A percentile compares a stretch with the other conserved stretches of the same genome.
Conservation (phyloP, 2,797 vertebrate genomes). For the Spinus pinus region DNA sequence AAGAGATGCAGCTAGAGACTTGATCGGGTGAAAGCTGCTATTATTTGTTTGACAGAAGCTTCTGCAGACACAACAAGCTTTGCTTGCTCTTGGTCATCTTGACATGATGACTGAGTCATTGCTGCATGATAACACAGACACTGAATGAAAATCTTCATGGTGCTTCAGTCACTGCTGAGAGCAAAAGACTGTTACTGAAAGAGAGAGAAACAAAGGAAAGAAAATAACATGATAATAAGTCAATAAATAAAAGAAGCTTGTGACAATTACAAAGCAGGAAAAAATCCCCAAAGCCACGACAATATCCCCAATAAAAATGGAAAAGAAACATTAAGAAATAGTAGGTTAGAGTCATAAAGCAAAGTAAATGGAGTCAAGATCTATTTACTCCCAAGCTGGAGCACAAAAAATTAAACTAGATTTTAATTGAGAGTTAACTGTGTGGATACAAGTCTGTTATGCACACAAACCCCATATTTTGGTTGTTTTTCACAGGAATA, state of each 20-base stretch:
- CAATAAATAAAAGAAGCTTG: background rate
- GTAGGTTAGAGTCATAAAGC: background rate
- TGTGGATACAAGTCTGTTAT: background rate
- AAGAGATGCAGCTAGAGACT: background rate
- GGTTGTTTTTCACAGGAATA: background rate
- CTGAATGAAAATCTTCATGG: background rate
- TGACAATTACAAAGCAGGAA: background rate
- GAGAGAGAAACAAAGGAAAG: background rate
- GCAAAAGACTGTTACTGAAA: background rate
- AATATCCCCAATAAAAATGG: background rate
- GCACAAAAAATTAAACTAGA: background rate
- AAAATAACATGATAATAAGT: background rate
- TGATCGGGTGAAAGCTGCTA: background rate
- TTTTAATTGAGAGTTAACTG: background rate
- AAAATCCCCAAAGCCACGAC: accelerated
- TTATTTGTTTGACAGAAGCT: background rate
- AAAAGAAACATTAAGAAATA: background rate
- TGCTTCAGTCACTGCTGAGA: background rate
- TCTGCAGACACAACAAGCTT: background rate
- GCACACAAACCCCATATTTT: background rate
- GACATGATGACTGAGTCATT: background rate
- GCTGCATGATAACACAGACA: background rate
- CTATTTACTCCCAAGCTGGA: background rate
- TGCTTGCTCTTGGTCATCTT: background rate
- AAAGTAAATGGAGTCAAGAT: background rate